These are phyloP conservation scores for Ophioderma brevispina DNA, from an alignment of 35 echinoderm and acorn worm genomes.

Conservation along the genomic window DNA sequence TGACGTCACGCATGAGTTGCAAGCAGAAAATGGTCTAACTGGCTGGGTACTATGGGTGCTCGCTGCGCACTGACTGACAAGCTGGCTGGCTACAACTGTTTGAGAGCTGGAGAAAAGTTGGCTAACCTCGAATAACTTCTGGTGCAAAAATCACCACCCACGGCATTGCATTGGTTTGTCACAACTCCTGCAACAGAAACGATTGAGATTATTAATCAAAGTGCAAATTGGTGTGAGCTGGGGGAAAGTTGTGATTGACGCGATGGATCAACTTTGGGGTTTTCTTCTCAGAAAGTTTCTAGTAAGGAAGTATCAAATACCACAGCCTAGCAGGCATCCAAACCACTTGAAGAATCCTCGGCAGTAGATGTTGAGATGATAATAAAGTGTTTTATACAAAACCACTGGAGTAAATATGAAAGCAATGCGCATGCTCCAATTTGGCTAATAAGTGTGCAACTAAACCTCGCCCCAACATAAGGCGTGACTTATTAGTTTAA, in stretches of 20 bases:
- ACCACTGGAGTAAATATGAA: not conserved
- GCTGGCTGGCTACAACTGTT: too few relatives aligned
- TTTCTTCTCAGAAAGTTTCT: too few relatives aligned
- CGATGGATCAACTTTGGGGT: not conserved
- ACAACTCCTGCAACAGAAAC: not conserved
- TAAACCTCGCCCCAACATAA: too few relatives aligned
- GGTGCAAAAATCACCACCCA: too few relatives aligned
- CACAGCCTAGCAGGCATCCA: not conserved
- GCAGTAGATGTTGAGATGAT: not conserved
- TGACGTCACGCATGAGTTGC: not conserved
- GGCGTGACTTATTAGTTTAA: too few relatives aligned
- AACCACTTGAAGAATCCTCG: not conserved
- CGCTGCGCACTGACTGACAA: not conserved
- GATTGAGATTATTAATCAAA: slow-evolving; percentile 11
- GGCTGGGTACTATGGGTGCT: not conserved
- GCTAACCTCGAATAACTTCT: too few relatives aligned
- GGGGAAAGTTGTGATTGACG: not conserved
- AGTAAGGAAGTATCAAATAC: not conserved
- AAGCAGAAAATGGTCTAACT: not conserved
- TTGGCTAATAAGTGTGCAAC: too few relatives aligned
- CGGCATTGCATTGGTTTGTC: too few relatives aligned
- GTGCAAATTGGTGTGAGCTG: slow-evolving; percentile 9
- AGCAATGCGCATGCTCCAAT: not conserved
- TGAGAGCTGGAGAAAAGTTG: too few relatives aligned
- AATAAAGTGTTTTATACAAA: not conserved